These are phyloP conservation scores for Invenusta paracnida DNA, from an alignment of 2,888 invertebrate genomes.

Conservation along the genomic window DNA sequence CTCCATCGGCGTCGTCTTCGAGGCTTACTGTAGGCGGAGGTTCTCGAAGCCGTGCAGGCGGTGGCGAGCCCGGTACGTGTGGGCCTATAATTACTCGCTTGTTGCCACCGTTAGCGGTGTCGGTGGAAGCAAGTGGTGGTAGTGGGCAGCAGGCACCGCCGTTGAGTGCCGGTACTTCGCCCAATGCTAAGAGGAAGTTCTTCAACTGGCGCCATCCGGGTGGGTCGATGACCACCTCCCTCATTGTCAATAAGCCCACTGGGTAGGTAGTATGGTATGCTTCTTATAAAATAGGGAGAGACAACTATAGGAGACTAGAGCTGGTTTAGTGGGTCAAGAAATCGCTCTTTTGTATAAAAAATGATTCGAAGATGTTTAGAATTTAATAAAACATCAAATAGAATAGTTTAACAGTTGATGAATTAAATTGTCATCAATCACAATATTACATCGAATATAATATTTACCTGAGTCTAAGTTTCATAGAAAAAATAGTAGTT, in stretches of 20 bases:
- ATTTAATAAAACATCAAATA: not conserved
- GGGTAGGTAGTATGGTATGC: not conserved
- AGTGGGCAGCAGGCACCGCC: not conserved
- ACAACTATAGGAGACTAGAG: too few relatives aligned
- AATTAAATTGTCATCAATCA: not conserved
- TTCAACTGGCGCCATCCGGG: slow-evolving; percentile 35
- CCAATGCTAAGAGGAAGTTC: not conserved
- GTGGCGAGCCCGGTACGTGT: not conserved
- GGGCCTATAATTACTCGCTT: not conserved
- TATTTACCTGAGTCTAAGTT: too few relatives aligned
- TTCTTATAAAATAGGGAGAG: not conserved
- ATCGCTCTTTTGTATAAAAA: too few relatives aligned
- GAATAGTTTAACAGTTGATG: not conserved
- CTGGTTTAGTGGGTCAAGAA: too few relatives aligned
- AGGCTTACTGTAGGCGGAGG: not conserved
- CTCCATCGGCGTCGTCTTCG: not conserved
- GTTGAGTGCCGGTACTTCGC: slow-evolving; percentile 8
- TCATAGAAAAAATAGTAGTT: too few relatives aligned
- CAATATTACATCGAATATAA: too few relatives aligned
- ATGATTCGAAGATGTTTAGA: too few relatives aligned
- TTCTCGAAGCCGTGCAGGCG: not conserved
- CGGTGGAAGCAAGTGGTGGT: not conserved
- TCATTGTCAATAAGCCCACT: slow-evolving; percentile 28
- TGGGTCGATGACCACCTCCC: slow-evolving; percentile 31
- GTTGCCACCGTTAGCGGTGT: not conserved